These are phyloP conservation scores for Mustela nigripes DNA, from an alignment of 2,113 vertebrate genomes.

Conservation along the genomic window DNA sequence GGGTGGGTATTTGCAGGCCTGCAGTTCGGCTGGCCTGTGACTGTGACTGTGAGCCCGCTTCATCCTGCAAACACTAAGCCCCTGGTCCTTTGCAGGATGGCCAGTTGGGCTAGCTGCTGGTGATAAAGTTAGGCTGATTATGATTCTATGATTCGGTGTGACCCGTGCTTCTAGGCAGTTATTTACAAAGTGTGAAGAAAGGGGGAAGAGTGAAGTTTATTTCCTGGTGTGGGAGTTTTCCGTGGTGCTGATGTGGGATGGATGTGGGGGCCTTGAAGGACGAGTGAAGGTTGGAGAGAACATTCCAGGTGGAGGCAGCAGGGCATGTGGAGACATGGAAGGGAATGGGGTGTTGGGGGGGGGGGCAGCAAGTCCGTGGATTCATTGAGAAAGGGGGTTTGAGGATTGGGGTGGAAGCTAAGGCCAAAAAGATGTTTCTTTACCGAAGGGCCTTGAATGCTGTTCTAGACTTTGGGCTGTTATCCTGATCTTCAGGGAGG, in stretches of 20 bases:
- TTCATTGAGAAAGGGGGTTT: neutral
- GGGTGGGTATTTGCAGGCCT: neutral
- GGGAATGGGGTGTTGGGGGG: neutral
- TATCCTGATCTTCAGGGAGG: neutral
- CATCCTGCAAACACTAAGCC: neutral
- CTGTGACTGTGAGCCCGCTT: accelerated
- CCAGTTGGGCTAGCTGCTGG: neutral
- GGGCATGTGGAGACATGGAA: accelerated
- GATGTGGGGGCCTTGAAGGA: neutral
- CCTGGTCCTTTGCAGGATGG: neutral
- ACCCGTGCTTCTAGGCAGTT: neutral
- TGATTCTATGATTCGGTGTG: accelerated
- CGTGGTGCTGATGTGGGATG: neutral
- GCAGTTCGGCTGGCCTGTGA: accelerated
- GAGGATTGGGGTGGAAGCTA: neutral
- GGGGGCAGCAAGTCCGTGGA: neutral
- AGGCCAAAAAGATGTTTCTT: neutral
- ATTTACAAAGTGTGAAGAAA: neutral
- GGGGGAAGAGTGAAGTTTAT: neutral
- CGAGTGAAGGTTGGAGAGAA: neutral
- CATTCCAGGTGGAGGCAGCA: neutral
- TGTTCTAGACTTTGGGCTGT: neutral
- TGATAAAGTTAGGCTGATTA: accelerated
- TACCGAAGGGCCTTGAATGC: neutral
- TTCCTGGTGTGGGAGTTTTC: neutral